Base-by-base conservation (phyloP, 1,140 invertebrate genomes). In the Zaprionus nigranus region DNA sequence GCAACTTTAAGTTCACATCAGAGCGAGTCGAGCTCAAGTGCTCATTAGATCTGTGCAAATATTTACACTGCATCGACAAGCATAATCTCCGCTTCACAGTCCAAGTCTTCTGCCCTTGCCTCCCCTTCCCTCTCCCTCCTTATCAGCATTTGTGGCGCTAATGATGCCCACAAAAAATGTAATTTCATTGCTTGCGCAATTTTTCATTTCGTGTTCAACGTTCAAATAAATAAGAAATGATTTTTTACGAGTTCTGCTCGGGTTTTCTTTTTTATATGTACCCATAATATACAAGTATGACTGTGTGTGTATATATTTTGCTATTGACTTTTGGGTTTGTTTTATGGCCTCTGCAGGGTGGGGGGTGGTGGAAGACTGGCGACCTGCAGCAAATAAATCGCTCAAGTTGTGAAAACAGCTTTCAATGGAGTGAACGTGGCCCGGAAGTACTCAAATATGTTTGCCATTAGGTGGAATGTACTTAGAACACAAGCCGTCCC, bases 171-270 rank as follows among this genome's bases (percentile, higher is more conserved):
- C 59, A 70, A 62, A 65, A 65, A 87, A 87, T 80, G 83, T 87
- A 86, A 86, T 86, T 86, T 79, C 75, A 73, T 73, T 76, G 79
- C 82, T 82, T 82, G 78, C 77, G 76, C 82, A 87, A 86, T 86
- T 87, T 87, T 87, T 86, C 83, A 83, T 86, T 86, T 83, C 77
- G 83, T 77, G 69, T 69, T 87, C 77, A 66, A 56, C 72, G 80
- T 69, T 75, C 83, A 86, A 86, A 88, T 88, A 87, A 87, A 87
- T 88, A 86, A 83, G 78, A 81, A 87, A 83, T 81, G 86, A 78
- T 78, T 83, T 86, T 82, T 81, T 83, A 81, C 73, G 77, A 88
- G 61, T 65, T 72, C 54, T 67, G 61, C 63, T 66, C n/a, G 40
- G 59, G 54, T 64, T 59, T 59, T 49, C 64, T 58, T 69, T 58